A percentile compares a stretch with the other conserved stretches of the same genome.
These are phyloP conservation scores for Cepaea nemoralis DNA, from an alignment of 1,140 invertebrate genomes.

Conservation along the genomic window DNA sequence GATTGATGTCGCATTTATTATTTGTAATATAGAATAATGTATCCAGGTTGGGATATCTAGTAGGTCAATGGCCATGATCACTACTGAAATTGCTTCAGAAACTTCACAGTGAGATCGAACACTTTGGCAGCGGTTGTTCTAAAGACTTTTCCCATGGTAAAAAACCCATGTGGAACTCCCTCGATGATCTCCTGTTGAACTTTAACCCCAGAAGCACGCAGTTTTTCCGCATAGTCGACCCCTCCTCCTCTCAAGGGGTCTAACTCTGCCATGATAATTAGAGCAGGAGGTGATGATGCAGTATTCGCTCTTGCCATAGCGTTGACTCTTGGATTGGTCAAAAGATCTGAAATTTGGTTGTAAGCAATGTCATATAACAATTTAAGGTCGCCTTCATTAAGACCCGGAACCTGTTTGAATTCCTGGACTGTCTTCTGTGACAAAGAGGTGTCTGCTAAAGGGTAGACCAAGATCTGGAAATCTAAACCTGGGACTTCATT, in stretches of 20 bases:
- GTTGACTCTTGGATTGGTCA: constrained; percentile 36
- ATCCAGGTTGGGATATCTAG: no score
- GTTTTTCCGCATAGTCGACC: constrained; percentile 37
- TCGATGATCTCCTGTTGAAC: constrained; percentile 14
- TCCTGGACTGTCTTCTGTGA: not conserved
- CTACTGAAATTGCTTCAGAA: not conserved
- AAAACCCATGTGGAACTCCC: constrained; percentile 27
- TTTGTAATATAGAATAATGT: no score
- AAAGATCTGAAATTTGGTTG: constrained; percentile 3
- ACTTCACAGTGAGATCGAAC: not conserved
- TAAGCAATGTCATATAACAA: not conserved
- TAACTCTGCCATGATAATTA: constrained; percentile 52
- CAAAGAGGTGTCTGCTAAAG: not conserved
- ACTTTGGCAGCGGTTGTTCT: not conserved
- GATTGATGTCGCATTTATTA: no score
- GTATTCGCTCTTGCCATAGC: constrained; percentile 35
- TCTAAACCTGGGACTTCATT: constrained; percentile 48
- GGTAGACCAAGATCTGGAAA: constrained; percentile 50
- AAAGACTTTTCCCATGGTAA: not conserved
- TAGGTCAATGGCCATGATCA: no score
- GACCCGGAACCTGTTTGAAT: not conserved
- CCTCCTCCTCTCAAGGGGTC: constrained; percentile 51
- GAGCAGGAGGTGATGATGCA: constrained; percentile 46
- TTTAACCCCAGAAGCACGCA: constrained; percentile 5
- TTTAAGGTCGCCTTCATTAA: not conserved